Evolutionary conservation across 2,888 invertebrate genomes (phyloP).

Genomic region (Digitonthophagus gazella): DNA sequence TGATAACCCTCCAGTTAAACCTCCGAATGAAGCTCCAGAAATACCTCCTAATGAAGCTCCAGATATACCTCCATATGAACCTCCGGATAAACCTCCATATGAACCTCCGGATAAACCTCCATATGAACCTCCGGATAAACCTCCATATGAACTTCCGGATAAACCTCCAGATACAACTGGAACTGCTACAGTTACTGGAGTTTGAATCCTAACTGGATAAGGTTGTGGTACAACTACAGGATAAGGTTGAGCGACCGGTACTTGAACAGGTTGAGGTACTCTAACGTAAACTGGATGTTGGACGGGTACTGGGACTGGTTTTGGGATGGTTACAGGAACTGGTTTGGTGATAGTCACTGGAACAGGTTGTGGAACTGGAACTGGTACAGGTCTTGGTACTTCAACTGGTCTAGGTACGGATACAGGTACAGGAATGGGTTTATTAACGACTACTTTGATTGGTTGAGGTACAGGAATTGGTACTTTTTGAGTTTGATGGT

Average conservation of each 20-base stretch:
- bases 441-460: slow-evolving; percentile 40
- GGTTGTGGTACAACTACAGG: slow-evolving; percentile 33
- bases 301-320: slow-evolving; percentile 43
- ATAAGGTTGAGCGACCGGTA: slow-evolving; percentile 31
- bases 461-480: slow-evolving; percentile 42
- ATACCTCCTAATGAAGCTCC: not conserved
- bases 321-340: slow-evolving; percentile 38
- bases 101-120: not conserved
- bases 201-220: slow-evolving; percentile 39
- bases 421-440: slow-evolving; percentile 43
- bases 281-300: slow-evolving; percentile 31
- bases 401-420: slow-evolving; percentile 39
- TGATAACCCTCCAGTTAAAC: not conserved
- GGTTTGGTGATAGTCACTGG: slow-evolving; percentile 37
- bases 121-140: slow-evolving; percentile 3
- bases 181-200: slow-evolving; percentile 28
- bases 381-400: slow-evolving; percentile 38
- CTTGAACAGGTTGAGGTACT: slow-evolving; percentile 30
- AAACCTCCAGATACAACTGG: slow-evolving; percentile 23
- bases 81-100: not conserved
- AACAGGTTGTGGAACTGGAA: slow-evolving; percentile 35
- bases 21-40: slow-evolving; percentile 3
- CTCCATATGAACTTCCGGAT: slow-evolving; percentile 10
- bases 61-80: not conserved
- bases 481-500: slow-evolving; percentile 39